Percentiles rank a stretch among this genome's conserved stretches.
phyloP scores from a whole-genome alignment of 1,140 invertebrate genomes.

The Gerris buenoi region DNA sequence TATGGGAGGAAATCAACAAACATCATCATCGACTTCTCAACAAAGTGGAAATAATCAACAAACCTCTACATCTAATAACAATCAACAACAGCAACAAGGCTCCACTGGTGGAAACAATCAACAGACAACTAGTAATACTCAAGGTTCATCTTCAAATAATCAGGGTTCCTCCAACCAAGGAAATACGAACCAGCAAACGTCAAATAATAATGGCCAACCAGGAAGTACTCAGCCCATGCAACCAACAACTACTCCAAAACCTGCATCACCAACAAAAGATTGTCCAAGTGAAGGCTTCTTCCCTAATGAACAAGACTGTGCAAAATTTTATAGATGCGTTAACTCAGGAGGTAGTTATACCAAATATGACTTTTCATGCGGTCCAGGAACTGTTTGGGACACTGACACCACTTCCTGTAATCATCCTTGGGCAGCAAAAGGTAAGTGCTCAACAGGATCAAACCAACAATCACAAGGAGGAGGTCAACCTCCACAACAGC shows the following conservation, averaged over 20 bases:
- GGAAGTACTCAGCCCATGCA: neutral
- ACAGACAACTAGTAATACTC: conserved; percentile 8
- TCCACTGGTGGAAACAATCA: conserved; percentile 1
- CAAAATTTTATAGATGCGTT: conserved; percentile 31
- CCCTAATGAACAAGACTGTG: conserved; percentile 30
- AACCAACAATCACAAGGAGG: neutral
- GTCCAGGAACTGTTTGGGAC: conserved; percentile 34
- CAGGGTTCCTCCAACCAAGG: conserved; percentile 9
- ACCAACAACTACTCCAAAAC: conserved; percentile 1
- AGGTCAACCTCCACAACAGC: neutral
- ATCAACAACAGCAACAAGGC: conserved; percentile 17
- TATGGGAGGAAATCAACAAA: conserved; percentile 11
- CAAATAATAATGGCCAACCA: conserved; percentile 9
- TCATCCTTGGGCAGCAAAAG: conserved; percentile 30
- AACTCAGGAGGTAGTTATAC: conserved; percentile 30
- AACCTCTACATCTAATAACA: conserved; percentile 6
- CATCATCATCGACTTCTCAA: conserved; percentile 5
- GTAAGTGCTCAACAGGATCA: conserved; percentile 26
- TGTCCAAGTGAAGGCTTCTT: conserved; percentile 42
- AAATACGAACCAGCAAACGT: neutral
- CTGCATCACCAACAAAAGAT: conserved; percentile 3
- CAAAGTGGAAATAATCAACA: conserved; percentile 9
- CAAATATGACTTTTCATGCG: conserved; percentile 31
- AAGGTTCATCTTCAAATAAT: conserved; percentile 13
- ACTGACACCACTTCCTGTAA: conserved; percentile 33